phyloP scores from a whole-genome alignment of 2,888 invertebrate species.

The Monopis laevigella region DNA sequence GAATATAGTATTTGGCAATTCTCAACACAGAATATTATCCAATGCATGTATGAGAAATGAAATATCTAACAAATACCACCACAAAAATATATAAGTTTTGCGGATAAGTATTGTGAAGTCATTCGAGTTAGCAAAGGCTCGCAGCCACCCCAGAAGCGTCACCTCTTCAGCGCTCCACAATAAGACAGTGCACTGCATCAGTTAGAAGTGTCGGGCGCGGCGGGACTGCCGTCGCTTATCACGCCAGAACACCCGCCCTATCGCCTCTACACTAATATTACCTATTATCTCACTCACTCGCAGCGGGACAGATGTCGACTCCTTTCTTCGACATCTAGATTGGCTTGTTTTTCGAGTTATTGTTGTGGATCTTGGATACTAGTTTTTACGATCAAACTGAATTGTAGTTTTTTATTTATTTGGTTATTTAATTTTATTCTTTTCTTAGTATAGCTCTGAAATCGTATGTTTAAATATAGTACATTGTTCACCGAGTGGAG shows the following conservation, averaged over 20 bases:
- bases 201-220: slow-evolving; percentile 6
- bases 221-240: slow-evolving; percentile 15
- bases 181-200: slow-evolving; percentile 10
- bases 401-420: no score
- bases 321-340: slow-evolving; percentile 1
- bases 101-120: no score
- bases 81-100: no score
- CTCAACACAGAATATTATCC: no score
- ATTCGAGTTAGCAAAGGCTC: neutral
- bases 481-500: no score
- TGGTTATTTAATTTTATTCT: no score
- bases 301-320: neutral
- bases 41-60: no score
- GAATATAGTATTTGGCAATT: no score
- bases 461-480: no score
- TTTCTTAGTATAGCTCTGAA: no score
- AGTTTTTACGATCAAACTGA: no score
- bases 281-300: neutral
- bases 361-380: neutral
- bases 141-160: slow-evolving; percentile 1
- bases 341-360: slow-evolving; percentile 1
- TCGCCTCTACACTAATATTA: slow-evolving; percentile 13
- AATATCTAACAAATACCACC: no score
- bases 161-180: slow-evolving; percentile 6
- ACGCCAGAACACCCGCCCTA: slow-evolving; percentile 17